phyloP scores from a whole-genome alignment of 2,888 invertebrate species.

The Eugnorisma glareosa region DNA sequence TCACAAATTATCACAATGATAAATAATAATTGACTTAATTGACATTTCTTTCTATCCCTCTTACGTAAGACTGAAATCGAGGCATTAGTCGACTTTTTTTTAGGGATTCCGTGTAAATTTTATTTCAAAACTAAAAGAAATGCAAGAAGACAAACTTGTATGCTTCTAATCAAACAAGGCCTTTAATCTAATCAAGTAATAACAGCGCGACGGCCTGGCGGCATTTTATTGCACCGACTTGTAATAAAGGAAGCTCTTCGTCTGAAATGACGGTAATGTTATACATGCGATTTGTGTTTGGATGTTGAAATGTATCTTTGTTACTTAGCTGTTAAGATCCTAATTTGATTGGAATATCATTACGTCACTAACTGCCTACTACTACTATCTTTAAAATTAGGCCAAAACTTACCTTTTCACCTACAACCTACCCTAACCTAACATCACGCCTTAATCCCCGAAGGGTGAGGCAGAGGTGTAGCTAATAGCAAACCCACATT shows the following conservation, averaged over 20 bases:
- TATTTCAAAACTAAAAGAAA: neutral
- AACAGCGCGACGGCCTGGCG: conserved; percentile 42
- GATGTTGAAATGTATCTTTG: neutral
- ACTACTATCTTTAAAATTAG: no score
- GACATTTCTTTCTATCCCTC: neutral
- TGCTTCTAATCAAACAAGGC: conserved; percentile 28
- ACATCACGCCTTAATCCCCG: no score
- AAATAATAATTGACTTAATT: no score
- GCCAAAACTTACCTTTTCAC: no score
- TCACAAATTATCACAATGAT: no score
- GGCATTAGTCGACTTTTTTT: neutral
- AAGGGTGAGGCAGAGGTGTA: no score
- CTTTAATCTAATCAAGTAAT: conserved; percentile 44
- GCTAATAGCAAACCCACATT: no score
- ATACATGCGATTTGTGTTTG: neutral
- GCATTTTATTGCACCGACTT: conserved; percentile 56
- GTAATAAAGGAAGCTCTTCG: conserved; percentile 13
- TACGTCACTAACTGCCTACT: neutral
- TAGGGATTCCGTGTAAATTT: neutral
- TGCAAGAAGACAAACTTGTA: neutral
- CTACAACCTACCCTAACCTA: no score
- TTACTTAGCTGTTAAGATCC: neutral
- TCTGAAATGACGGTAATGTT: conserved; percentile 11
- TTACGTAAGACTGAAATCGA: neutral
- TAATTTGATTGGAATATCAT: neutral